These are phyloP conservation scores for Augochlora pura DNA, from an alignment of 1,140 invertebrate species.

Conservation along the genomic window DNA sequence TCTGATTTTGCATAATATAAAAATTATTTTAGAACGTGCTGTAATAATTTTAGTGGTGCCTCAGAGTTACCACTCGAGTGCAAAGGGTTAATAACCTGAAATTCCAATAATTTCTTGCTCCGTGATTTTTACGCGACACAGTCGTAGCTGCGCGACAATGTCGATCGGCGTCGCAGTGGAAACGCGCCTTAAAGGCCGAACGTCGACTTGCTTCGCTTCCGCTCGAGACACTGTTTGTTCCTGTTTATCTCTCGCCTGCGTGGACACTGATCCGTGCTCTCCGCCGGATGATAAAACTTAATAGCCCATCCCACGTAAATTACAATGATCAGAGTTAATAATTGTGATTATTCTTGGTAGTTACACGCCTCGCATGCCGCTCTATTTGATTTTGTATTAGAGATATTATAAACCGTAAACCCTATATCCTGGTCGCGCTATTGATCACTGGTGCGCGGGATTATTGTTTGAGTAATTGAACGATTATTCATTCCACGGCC, in stretches of 20 bases:
- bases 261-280: conserved; percentile 26
- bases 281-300: background rate
- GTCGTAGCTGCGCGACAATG: no score
- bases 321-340: background rate
- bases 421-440: background rate
- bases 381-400: background rate
- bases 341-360: conserved; percentile 17
- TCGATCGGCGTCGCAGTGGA: no score
- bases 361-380: background rate
- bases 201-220: conserved; percentile 21
- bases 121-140: no score
- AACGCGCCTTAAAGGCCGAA: background rate
- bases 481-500: background rate
- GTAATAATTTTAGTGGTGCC: no score
- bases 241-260: conserved; percentile 46
- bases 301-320: conserved; percentile 6
- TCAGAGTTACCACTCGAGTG: no score
- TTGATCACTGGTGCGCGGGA: background rate
- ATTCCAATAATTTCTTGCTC: no score
- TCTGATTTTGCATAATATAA: no score
- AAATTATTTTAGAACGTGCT: no score
- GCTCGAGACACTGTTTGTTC: background rate
- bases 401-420: background rate
- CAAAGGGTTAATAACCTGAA: no score
- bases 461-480: conserved; percentile 1